Percentiles rank a stretch among this genome's conserved stretches.
These are phyloP conservation scores for Laticauda colubrina DNA, from an alignment of 2,113 vertebrate genomes.

Conservation along the genomic window DNA sequence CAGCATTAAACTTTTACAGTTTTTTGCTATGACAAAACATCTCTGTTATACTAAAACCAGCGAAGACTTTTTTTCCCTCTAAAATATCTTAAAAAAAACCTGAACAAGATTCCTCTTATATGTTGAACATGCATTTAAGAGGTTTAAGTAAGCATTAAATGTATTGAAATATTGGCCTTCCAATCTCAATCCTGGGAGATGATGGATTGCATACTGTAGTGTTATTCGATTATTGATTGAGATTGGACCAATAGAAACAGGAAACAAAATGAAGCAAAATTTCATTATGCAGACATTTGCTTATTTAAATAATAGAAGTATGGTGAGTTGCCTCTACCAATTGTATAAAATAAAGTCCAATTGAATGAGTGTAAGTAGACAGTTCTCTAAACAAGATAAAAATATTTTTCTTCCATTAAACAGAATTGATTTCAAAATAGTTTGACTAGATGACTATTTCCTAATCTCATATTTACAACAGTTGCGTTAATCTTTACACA, in stretches of 20 bases:
- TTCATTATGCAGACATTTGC: neutral
- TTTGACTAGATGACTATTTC: neutral
- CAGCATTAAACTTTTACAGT: neutral
- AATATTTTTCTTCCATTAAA: neutral
- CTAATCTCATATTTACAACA: neutral
- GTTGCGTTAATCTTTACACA: neutral
- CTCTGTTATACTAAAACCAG: neutral
- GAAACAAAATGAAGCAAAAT: neutral
- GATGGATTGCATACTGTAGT: neutral
- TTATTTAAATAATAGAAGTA: neutral
- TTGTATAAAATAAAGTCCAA: neutral
- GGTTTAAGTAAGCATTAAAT: neutral
- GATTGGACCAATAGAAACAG: neutral
- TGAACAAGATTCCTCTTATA: neutral
- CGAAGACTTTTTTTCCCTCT: neutral
- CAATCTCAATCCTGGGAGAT: neutral
- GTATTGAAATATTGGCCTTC: neutral
- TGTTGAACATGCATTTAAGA: neutral
- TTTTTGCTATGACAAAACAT: neutral
- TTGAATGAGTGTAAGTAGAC: neutral
- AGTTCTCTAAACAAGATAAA: neutral
- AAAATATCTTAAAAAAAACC: neutral
- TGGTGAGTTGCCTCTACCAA: neutral
- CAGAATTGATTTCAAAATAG: neutral
- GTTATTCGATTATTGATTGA: neutral